Base-by-base conservation (phyloP, 2,888 invertebrate genomes). In the Drosophila recens region DNA sequence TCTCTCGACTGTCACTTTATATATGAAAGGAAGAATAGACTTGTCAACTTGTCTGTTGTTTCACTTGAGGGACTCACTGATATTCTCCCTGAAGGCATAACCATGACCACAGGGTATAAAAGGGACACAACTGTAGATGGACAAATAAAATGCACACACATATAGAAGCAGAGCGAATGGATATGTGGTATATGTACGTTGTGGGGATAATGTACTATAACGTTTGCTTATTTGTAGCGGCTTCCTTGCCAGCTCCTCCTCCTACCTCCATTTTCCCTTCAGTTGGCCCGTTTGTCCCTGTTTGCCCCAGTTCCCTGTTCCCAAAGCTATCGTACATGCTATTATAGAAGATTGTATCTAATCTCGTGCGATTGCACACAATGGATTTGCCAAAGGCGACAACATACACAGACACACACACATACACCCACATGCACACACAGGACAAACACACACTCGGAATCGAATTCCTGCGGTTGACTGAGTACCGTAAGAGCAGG, bases 321-420 rank as follows among this genome's bases (percentile, higher is more conserved):
- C 23, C 42, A 46, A 38, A 46, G 62, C 40, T 56, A 38, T 66
- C 66, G 72, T 65, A 72, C 72, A 75, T 68, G 80, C 86, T 80
- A 89, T 87, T 86, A 86, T 80, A 69, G 76, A 82, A 89, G 86
- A 87, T 87, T 87, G 90, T 87, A 87, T 87, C 88, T 87, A 87
- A 87, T 87, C 86, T 89, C 75, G 72, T 79, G 62, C 82, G 90
- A 86, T 86, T 86, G 86, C 88, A 85, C 86, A 87, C 86, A 87
- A 89, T 87, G 80, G 86, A 87, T 87, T 89, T 76, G 82, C 87
- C 79, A 56, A 81, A 72, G 87, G 85, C 84, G 64, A 75, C 64
- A 82, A 65, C 64, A 73, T 46, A 45, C 38, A 40, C 1, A 17
- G 1, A 17, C 52, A 53, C 23, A 13, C 40, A 17, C 9, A 42